phyloP scores from a whole-genome alignment of 2,113 vertebrate genomes.

The Daboia siamensis region DNA sequence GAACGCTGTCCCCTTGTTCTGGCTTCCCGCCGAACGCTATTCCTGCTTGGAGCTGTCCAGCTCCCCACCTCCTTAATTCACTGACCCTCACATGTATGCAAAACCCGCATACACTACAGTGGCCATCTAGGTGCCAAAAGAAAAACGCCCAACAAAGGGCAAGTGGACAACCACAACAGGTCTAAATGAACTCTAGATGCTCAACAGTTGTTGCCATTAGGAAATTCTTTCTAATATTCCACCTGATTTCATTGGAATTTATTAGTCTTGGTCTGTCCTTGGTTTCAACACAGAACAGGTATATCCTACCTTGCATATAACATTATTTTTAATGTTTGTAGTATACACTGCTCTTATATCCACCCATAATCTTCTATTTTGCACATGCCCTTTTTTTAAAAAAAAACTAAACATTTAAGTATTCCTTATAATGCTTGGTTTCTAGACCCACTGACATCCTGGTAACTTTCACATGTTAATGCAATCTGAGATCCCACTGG shows the following conservation, averaged over 20 bases:
- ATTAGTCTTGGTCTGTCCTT: not conserved
- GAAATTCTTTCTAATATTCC: not conserved
- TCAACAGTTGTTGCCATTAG: not conserved
- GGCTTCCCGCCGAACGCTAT: no score
- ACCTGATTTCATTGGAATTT: not conserved
- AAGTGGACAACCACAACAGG: not conserved
- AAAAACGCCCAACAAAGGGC: not conserved
- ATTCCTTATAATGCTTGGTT: not conserved
- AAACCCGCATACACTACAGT: no score
- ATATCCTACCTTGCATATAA: not conserved
- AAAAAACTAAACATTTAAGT: no score
- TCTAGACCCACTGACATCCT: not conserved
- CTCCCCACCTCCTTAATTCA: no score
- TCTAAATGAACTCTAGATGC: not conserved
- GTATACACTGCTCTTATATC: not conserved
- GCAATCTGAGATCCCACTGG: not conserved
- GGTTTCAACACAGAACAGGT: not conserved
- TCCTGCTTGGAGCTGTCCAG: no score
- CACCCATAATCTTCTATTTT: not conserved
- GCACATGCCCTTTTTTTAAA: not conserved
- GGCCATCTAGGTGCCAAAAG: not conserved
- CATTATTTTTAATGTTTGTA: not conserved
- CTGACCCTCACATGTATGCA: no score
- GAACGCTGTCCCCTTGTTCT: no score
- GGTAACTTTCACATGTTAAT: not conserved